A percentile compares a stretch with the other conserved stretches of the same genome.
Conservation (phyloP, 2,113 vertebrate species). For the Oryzias curvinotus region DNA sequence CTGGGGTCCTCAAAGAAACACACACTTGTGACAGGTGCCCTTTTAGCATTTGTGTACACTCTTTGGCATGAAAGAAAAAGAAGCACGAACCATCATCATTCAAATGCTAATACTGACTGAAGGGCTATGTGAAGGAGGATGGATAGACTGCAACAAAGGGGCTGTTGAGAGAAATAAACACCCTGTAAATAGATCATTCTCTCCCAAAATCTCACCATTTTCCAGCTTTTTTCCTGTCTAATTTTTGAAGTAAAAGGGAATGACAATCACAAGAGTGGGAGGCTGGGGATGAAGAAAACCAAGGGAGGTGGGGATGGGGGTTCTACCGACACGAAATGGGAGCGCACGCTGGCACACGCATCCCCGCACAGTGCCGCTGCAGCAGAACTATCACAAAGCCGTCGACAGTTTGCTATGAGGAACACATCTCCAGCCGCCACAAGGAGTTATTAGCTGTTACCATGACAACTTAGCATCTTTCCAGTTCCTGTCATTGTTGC, state of each 20-base stretch:
- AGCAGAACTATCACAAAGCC: constrained; percentile 43
- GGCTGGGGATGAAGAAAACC: constrained; percentile 25
- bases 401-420: constrained; percentile 56
- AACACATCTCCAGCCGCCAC: constrained; percentile 64
- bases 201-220: constrained; percentile 33
- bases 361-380: constrained; percentile 12
- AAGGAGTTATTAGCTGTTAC: constrained; percentile 73
- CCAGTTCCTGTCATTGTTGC: constrained; percentile 52
- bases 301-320: constrained; percentile 36
- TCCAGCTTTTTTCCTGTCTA: constrained; percentile 28
- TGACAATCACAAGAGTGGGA: constrained; percentile 18
- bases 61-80: constrained; percentile 20
- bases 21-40: constrained; percentile 20
- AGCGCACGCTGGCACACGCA: constrained; percentile 7
- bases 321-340: constrained; percentile 26
- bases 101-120: constrained; percentile 45
- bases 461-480: constrained; percentile 72
- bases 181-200: constrained; percentile 31
- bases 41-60: constrained; percentile 28
- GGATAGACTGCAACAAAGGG: constrained; percentile 52
- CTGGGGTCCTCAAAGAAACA: constrained; percentile 3
- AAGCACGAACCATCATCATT: constrained; percentile 60
- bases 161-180: constrained; percentile 44
- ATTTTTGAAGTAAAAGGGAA: constrained; percentile 27
- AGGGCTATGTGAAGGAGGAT: constrained; percentile 32